phyloP scores from a whole-genome alignment of 2,113 vertebrate genomes.

The Macroglossus sobrinus region DNA sequence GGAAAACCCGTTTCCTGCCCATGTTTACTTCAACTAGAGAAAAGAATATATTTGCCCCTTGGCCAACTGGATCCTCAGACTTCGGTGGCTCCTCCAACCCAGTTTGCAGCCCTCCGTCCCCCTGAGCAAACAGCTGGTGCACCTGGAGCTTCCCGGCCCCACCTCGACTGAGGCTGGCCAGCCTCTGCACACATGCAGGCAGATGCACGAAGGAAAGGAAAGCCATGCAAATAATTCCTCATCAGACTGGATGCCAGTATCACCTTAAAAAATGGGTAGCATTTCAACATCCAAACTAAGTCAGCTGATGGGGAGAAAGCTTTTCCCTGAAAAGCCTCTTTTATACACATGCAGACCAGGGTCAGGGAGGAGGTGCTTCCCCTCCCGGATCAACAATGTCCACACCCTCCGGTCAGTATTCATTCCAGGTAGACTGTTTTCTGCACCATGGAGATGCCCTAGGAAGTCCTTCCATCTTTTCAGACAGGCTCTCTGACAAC shows the following conservation, averaged over 20 bases:
- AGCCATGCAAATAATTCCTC: background rate
- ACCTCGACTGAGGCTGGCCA: background rate
- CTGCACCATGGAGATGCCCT: background rate
- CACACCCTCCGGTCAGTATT: background rate
- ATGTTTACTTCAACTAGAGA: background rate
- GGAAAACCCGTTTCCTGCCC: background rate
- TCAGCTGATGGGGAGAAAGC: background rate
- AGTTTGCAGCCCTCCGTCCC: background rate
- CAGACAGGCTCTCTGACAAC: background rate
- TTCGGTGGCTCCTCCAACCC: background rate
- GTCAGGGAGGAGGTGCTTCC: background rate
- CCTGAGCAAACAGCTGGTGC: background rate
- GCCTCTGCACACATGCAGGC: background rate
- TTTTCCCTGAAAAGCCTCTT: background rate
- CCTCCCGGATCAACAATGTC: background rate
- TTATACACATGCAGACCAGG: background rate
- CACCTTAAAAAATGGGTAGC: background rate
- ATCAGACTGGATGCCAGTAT: background rate
- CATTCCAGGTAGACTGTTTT: background rate
- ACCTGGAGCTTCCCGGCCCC: background rate
- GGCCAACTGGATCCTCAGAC: background rate
- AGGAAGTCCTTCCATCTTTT: background rate
- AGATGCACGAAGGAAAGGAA: background rate
- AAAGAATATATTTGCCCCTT: background rate
- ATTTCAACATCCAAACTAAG: background rate